Percentiles rank a stretch among this genome's conserved stretches.
These are phyloP conservation scores for Rhagonycha fulva DNA, from an alignment of 2,888 invertebrate species.

Conservation along the genomic window DNA sequence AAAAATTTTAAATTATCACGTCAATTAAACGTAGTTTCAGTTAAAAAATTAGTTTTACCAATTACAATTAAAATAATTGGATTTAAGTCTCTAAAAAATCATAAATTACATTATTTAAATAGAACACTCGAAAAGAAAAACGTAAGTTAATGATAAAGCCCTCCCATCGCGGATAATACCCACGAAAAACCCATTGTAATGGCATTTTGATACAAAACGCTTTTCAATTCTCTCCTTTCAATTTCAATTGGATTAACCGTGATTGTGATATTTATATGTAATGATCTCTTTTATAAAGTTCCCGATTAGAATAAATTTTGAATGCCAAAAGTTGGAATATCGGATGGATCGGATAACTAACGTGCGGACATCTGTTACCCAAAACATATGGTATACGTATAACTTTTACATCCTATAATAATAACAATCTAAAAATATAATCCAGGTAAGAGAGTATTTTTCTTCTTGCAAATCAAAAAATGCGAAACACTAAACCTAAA, in stretches of 20 bases:
- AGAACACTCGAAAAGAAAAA: too few species aligned
- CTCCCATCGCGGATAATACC: background rate
- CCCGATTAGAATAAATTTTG: background rate
- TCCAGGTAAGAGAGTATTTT: background rate
- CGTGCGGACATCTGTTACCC: background rate
- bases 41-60: too few species aligned
- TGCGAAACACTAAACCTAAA: background rate
- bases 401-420: background rate
- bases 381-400: background rate
- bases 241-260: background rate
- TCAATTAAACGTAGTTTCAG: too few species aligned
- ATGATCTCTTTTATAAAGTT: background rate
- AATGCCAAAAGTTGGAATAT: background rate
- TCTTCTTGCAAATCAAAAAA: background rate
- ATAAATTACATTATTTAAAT: too few species aligned
- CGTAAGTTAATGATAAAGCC: too few species aligned
- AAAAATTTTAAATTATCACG: too few species aligned
- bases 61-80: too few species aligned
- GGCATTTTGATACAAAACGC: background rate
- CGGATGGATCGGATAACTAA: background rate
- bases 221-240: background rate
- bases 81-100: too few species aligned
- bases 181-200: background rate
- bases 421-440: background rate
- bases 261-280: background rate